Evolutionary conservation across 2,113 vertebrate genomes (phyloP), one percentile per base, ranked within the genome.

Genomic region (Hystrix cristata): DNA sequence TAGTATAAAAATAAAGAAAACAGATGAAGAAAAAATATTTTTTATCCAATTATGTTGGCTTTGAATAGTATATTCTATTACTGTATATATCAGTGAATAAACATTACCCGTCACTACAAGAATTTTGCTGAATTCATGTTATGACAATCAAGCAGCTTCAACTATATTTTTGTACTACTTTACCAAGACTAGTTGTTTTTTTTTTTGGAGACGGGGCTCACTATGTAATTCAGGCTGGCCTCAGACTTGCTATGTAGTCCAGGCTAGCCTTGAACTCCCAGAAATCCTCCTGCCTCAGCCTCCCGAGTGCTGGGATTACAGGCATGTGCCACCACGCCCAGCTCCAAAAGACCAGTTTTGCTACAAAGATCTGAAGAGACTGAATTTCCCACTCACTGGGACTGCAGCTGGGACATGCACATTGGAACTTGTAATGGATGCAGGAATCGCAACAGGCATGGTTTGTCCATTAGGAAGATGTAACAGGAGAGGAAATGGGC

Each of bases 381-480:
- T 82, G 88, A 96, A 87, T 90, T 94, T 96, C 67, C 94, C 80
- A 99, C 99, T 99, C 99, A 99, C 99, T 98, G 99, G 99, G 98
- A 99, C 99, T 98, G 99, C 99, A 98, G 99, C 98, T 98, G 99
- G 99, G 98, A 99, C 99, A 98, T 99, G 99, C 97, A 99, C 99
- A 98, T 99, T 99, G 98, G 99, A 99, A 99, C 99, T 99, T 98
- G 99, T 99, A 98, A 99, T 99, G 98, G 99, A 99, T 91, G 99
- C 99, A 98, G 99, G 99, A 98, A 99, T 99, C 98, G 99, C 99
- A 95, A 99, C 99, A 97, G 99, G 99, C 99, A 99, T 99, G 97
- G 99, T 99, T 98, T 99, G 99, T 98, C 99, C 99, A 97, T 99
- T 99, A 98, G 99, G 99, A 98, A 99, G 99, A 99, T 99, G 99